A percentile compares a stretch with the other conserved stretches of the same genome.
Conservation (phyloP, 2,797 vertebrate species). For the Melanogrammus aeglefinus region DNA sequence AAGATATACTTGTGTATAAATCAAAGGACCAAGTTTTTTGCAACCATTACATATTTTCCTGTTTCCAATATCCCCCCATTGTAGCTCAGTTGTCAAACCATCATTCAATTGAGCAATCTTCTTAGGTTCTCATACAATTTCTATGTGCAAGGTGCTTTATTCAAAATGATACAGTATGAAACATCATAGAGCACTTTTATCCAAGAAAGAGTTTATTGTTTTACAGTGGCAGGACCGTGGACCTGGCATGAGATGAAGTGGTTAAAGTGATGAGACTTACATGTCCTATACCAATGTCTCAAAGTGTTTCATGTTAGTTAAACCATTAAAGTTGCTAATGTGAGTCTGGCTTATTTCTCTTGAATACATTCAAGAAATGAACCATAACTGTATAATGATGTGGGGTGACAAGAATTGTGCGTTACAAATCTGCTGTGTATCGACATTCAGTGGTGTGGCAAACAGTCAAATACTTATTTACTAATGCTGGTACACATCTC, state of each 20-base stretch:
- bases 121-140: background rate
- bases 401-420: slow-evolving; percentile 19
- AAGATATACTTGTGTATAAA: slow-evolving; percentile 15
- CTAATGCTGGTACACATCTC: slow-evolving; percentile 56
- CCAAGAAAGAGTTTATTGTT: slow-evolving; percentile 60
- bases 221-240: slow-evolving; percentile 71
- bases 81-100: background rate
- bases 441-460: slow-evolving; percentile 62
- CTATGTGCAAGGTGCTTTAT: background rate
- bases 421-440: slow-evolving; percentile 43
- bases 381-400: slow-evolving; percentile 38
- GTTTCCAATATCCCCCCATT: background rate
- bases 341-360: slow-evolving; percentile 22
- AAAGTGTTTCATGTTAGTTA: slow-evolving; percentile 48
- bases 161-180: background rate
- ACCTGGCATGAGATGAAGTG: slow-evolving; percentile 45
- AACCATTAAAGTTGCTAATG: slow-evolving; percentile 35
- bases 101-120: background rate
- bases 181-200: slow-evolving; percentile 24
- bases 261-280: slow-evolving; percentile 28
- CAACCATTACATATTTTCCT: background rate
- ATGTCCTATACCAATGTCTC: slow-evolving; percentile 50
- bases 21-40: slow-evolving; percentile 48
- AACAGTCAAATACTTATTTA: slow-evolving; percentile 32
- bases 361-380: slow-evolving; percentile 40